Conservation (phyloP, 2,113 vertebrate genomes). For the Entomyzon cyanotis region DNA sequence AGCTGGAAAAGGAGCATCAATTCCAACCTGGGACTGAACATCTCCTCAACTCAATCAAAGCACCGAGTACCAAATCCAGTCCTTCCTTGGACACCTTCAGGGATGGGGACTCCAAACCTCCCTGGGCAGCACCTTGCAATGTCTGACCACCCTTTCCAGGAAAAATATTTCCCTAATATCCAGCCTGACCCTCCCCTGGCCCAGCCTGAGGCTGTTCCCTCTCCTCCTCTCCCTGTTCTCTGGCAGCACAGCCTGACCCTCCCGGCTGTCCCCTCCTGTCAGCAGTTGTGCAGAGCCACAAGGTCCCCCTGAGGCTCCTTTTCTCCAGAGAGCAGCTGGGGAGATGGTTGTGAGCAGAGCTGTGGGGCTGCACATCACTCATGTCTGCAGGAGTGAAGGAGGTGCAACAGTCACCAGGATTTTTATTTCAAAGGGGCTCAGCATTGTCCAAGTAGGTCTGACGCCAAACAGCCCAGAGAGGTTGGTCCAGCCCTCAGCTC, state of each 20-base stretch:
- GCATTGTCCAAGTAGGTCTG: no score
- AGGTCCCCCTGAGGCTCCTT: background rate
- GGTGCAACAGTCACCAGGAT: background rate
- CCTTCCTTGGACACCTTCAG: background rate
- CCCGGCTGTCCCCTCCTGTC: background rate
- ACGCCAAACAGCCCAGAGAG: background rate
- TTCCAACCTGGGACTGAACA: background rate
- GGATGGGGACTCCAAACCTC: background rate
- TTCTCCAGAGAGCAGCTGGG: background rate
- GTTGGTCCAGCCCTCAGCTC: background rate
- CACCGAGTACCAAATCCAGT: background rate
- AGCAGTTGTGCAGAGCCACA: background rate
- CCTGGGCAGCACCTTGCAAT: accelerated
- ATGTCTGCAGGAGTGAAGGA: background rate
- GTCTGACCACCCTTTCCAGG: accelerated
- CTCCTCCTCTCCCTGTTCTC: background rate
- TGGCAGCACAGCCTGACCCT: background rate
- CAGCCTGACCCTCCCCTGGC: accelerated
- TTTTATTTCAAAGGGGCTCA: background rate
- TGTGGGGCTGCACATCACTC: background rate
- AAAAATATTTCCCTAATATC: accelerated
- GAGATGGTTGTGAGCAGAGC: background rate
- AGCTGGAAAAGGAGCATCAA: background rate
- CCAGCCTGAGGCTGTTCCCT: background rate
- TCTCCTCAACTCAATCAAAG: background rate